These are phyloP conservation scores for Chaetoderma sp. DNA, from an alignment of 2,888 invertebrate genomes.

Conservation along the genomic window DNA sequence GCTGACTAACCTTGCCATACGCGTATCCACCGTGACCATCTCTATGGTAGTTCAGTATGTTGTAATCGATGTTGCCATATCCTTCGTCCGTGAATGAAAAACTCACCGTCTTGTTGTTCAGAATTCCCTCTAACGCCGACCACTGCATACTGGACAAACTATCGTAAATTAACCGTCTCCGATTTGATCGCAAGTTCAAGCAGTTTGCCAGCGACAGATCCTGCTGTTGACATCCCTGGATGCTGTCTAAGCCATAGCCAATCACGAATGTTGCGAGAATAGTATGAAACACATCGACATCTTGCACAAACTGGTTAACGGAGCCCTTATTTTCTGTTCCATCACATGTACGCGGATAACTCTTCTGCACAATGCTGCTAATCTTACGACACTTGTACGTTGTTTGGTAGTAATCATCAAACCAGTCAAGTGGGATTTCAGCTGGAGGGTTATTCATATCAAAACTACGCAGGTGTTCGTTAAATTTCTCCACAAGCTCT, in stretches of 20 bases:
- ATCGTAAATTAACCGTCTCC: conserved; percentile 55
- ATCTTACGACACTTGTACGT: conserved; percentile 63
- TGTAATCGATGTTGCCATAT: conserved; percentile 67
- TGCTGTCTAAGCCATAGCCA: conserved; percentile 62
- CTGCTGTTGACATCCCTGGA: conserved; percentile 45
- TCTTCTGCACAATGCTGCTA: conserved; percentile 48
- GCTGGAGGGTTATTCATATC: conserved; percentile 59
- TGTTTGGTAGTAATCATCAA: conserved; percentile 68
- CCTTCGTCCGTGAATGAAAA: conserved; percentile 67
- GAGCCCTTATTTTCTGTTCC: conserved; percentile 55
- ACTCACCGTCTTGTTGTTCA: conserved; percentile 58
- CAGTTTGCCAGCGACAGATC: conserved; percentile 19
- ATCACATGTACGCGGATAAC: conserved; percentile 54
- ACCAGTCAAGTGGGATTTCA: conserved; percentile 69
- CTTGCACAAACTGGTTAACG: conserved; percentile 50
- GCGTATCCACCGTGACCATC: conserved; percentile 40
- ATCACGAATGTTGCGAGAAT: conserved; percentile 64
- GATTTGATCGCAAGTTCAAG: conserved; percentile 48
- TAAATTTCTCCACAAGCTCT: conserved; percentile 57
- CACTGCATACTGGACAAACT: conserved; percentile 45
- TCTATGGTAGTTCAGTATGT: conserved; percentile 64
- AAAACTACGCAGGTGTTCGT: conserved; percentile 54
- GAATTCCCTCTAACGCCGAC: conserved; percentile 46
- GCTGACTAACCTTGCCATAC: conserved; percentile 43
- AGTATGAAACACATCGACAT: conserved; percentile 65